Base-by-base conservation (phyloP, 2,888 invertebrate species). In the Xiphydria camelus region DNA sequence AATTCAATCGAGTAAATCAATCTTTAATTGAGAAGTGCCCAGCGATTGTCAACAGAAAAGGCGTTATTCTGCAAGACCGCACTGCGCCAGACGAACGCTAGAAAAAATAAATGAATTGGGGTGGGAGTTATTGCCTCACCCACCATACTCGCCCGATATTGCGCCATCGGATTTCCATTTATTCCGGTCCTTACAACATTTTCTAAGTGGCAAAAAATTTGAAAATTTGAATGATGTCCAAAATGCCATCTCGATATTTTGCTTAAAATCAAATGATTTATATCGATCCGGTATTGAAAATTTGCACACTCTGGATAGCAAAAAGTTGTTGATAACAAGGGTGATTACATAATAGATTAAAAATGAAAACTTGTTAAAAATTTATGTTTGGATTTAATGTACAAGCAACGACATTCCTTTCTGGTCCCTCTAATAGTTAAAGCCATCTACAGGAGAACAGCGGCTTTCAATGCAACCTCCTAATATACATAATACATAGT, bases 1-100 rank as follows among this genome's bases (percentile, higher is more conserved):
- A 51, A 53, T 49, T 51, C 32, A 29, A 45, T 42, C 39, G 41
- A 37, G 35, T 53, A 38, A 42, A 53, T 36, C 29, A 47, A 40
- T 42, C 35, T 47, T 44, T 47, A 44, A 41, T 45, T 37, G 38
- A 51, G 48, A 50, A 50, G 37, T 42, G 42, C 1, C 32, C 36
- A 39, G 41, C 37, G 34, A 37, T 51, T 42, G 37, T 49, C 40
- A 49, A 49, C 36, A 38, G 38, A 47, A 49, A 49, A 37, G 34
- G 29, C 17, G 26, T 36, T 36, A 43, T 43, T 43, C 38, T 43
- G 43, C 44, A 44, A 38, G 38, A 44, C 37, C 37, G 14, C 38
- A 44, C 44, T 44, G 36, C 44, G 29, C 20, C n/a, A n/a, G n/a
- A n/a, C n/a, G n/a, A n/a, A n/a, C n/a, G n/a, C n/a, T n/a, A n/a